A percentile compares a stretch with the other conserved stretches of the same genome.
Conservation (phyloP, 2,113 vertebrate genomes). For the Etheostoma cragini region DNA sequence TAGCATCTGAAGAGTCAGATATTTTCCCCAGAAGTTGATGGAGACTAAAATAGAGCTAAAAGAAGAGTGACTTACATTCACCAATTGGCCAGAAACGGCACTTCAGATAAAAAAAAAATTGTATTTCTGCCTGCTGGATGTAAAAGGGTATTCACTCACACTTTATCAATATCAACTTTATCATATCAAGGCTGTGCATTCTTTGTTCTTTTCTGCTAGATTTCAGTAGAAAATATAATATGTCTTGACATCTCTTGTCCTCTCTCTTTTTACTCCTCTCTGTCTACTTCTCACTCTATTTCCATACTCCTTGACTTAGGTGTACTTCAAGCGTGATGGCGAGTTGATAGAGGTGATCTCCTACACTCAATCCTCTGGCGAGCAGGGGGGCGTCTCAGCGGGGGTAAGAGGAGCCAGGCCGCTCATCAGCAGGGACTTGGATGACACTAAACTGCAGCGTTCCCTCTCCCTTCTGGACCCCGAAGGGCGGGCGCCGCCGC, state of each 20-base stretch:
- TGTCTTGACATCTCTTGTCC: neutral
- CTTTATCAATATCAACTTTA: neutral
- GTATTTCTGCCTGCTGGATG: neutral
- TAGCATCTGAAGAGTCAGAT: too few species aligned
- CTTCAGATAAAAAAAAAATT: neutral
- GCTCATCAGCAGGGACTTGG: constrained; percentile 92
- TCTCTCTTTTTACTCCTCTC: constrained; percentile 1
- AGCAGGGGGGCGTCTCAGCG: constrained; percentile 73
- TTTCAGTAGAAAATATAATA: neutral
- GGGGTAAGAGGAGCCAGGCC: constrained; percentile 86
- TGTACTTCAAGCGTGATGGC: constrained; percentile 96
- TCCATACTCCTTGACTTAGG: constrained; percentile 77
- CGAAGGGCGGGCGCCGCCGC: constrained; percentile 71
- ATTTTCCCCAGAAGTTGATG: too few species aligned
- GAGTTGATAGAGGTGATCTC: constrained; percentile 93
- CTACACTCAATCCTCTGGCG: constrained; percentile 82
- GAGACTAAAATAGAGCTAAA: too few species aligned
- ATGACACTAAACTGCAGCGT: constrained; percentile 95
- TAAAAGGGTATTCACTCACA: neutral
- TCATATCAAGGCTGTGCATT: neutral
- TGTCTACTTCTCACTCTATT: neutral
- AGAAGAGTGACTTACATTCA: too few species aligned
- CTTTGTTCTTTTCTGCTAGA: neutral
- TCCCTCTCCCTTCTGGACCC: constrained; percentile 89
- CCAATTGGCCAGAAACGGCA: too few species aligned